Conservation (phyloP, 2,888 invertebrate genomes). For the Prosopocoilus inquinatus region DNA sequence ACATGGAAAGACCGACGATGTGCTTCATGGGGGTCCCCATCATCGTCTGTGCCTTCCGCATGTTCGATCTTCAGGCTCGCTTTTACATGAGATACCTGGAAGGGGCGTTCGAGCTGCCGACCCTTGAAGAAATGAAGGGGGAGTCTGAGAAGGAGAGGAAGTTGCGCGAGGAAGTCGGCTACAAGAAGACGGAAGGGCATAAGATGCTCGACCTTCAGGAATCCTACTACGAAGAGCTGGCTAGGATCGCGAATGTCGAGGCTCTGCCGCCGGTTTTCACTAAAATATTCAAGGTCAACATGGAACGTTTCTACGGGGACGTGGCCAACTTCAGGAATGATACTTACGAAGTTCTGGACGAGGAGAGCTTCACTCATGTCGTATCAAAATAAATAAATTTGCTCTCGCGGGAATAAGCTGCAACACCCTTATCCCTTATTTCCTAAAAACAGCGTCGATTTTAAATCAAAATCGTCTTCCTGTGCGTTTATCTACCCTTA, state of each 20-base stretch:
- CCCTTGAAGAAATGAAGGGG: slow-evolving; percentile 62
- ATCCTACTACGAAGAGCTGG: slow-evolving; percentile 68
- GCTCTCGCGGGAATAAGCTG: no score
- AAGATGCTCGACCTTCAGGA: slow-evolving; percentile 77
- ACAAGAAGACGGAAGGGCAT: slow-evolving; percentile 70
- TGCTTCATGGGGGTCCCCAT: slow-evolving; percentile 72
- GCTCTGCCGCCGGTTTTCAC: slow-evolving; percentile 66
- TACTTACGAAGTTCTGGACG: slow-evolving; percentile 64
- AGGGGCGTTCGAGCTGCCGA: slow-evolving; percentile 60
- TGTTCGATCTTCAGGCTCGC: slow-evolving; percentile 69
- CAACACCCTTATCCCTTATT: no score
- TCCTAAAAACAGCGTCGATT: no score
- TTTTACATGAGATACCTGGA: slow-evolving; percentile 63
- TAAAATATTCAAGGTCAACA: slow-evolving; percentile 67
- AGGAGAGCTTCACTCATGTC: slow-evolving; percentile 55
- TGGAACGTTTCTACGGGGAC: slow-evolving; percentile 57
- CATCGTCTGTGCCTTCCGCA: slow-evolving; percentile 64
- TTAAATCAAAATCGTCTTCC: no score
- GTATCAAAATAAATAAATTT: no score
- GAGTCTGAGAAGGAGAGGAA: slow-evolving; percentile 57
- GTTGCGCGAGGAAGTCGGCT: slow-evolving; percentile 61
- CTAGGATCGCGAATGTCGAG: slow-evolving; percentile 59
- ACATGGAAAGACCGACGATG: slow-evolving; percentile 74
- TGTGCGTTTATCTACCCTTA: no score
- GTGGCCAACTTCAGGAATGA: slow-evolving; percentile 65